phyloP scores from a whole-genome alignment of 1,140 invertebrate species.

The Diplogasteroides magnus region DNA sequence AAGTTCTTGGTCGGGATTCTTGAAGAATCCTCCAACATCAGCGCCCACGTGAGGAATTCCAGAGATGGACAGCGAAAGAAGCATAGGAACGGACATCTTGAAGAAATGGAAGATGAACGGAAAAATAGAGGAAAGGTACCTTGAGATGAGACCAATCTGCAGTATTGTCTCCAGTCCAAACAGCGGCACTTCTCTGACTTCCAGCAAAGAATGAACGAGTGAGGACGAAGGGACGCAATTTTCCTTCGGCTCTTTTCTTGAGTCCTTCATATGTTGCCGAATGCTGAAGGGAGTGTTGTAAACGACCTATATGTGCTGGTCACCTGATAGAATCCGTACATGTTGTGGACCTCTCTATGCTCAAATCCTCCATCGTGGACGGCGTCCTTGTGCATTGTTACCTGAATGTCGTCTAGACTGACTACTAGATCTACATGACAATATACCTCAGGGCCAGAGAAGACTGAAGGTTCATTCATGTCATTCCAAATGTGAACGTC shows the following conservation, averaged over 20 bases:
- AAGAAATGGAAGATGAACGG: background rate
- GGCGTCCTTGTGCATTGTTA: constrained; percentile 61
- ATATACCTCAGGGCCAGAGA: constrained; percentile 83
- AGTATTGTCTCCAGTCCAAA: constrained; percentile 97
- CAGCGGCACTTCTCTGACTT: constrained; percentile 75
- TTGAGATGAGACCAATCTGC: constrained; percentile 80
- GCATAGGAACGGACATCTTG: constrained; percentile 79
- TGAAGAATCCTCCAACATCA: constrained; percentile 96
- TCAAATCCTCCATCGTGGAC: constrained; percentile 79
- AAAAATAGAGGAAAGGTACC: background rate
- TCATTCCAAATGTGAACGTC: constrained; percentile 96
- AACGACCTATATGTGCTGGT: background rate
- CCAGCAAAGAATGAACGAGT: constrained; percentile 85
- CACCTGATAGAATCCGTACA: constrained; percentile 69
- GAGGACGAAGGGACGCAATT: constrained; percentile 80
- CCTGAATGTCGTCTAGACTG: background rate
- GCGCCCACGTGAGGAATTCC: constrained; percentile 93
- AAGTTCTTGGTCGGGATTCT: constrained; percentile 84
- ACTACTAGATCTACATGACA: background rate
- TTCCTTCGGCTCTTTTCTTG: constrained; percentile 66
- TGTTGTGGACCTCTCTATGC: constrained; percentile 90
- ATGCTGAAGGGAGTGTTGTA: constrained; percentile 62
- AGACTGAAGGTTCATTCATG: constrained; percentile 98
- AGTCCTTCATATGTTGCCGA: constrained; percentile 73
- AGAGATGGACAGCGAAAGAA: constrained; percentile 76